phyloP scores from a whole-genome alignment of 2,888 invertebrate genomes.

The Troglohyphantes excavatus region DNA sequence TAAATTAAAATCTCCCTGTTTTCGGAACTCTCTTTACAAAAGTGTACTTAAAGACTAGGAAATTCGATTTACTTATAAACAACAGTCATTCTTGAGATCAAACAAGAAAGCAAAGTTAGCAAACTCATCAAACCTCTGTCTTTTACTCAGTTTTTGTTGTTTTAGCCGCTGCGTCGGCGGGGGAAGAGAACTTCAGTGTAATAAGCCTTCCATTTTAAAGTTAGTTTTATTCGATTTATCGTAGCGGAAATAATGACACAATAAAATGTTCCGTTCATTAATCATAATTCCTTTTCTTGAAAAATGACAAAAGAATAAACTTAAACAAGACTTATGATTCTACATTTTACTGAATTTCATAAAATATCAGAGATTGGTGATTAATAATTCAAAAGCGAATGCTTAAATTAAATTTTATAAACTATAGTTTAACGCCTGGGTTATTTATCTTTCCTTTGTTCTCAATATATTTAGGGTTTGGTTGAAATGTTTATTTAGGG shows the following conservation, averaged over 20 bases:
- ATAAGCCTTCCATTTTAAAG: conserved; percentile 64
- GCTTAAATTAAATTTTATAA: neutral
- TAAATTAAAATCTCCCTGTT: neutral
- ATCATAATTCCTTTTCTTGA: conserved; percentile 51
- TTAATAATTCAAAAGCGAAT: neutral
- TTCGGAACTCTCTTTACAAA: conserved; percentile 14
- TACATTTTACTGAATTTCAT: neutral
- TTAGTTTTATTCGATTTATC: conserved; percentile 56
- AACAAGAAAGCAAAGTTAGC: conserved; percentile 37
- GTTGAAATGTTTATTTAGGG: no score
- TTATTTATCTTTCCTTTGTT: no score
- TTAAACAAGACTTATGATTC: conserved; percentile 25
- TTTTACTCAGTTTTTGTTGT: conserved; percentile 31
- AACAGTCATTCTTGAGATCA: conserved; percentile 20
- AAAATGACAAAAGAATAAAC: conserved; percentile 33
- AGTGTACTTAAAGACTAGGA: conserved; percentile 27
- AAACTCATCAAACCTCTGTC: conserved; percentile 40
- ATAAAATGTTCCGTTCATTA: conserved; percentile 63
- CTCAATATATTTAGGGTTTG: no score
- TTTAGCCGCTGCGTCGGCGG: neutral
- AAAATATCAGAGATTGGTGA: neutral
- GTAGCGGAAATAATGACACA: conserved; percentile 51
- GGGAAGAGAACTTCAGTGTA: conserved; percentile 39
- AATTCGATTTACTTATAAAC: conserved; percentile 43
- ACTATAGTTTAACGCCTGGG: neutral